Evolutionary conservation across 2,888 invertebrate genomes (phyloP).

Genomic region (Elmis aenea): DNA sequence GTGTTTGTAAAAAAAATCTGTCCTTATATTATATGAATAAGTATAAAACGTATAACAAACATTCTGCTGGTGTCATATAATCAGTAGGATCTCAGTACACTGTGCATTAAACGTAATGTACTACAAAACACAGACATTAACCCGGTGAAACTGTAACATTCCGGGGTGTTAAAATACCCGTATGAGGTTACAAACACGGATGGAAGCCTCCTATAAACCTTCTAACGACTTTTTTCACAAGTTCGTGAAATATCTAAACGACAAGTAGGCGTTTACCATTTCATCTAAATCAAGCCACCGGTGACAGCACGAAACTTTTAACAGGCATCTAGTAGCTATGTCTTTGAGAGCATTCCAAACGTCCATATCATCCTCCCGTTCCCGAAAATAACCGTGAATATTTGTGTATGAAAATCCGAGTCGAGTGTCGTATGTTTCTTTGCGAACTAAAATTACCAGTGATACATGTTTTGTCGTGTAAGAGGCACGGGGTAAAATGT

Average conservation of each 20-base stretch:
- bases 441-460: conserved; percentile 14
- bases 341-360: conserved; percentile 13
- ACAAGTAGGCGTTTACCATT: conserved; percentile 17
- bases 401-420: conserved; percentile 3
- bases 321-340: conserved; percentile 7
- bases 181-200: too few relatives aligned
- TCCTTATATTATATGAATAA: too few relatives aligned
- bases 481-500: conserved; percentile 17
- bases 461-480: conserved; percentile 20
- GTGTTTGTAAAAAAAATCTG: too few relatives aligned
- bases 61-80: too few relatives aligned
- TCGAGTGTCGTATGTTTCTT: conserved; percentile 1
- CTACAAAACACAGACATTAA: too few relatives aligned
- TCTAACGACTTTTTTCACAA: conserved; percentile 20
- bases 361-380: conserved; percentile 3
- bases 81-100: too few relatives aligned
- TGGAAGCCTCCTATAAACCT: conserved; percentile 19
- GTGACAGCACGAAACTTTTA: conserved; percentile 14
- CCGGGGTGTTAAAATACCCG: too few relatives aligned
- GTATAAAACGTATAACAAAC: too few relatives aligned
- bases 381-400: conserved; percentile 5
- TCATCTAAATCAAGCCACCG: conserved; percentile 19
- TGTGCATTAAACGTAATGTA: too few relatives aligned
- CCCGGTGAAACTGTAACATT: too few relatives aligned
- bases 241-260: conserved; percentile 18